Evolutionary conservation across 2,797 vertebrate genomes (phyloP), one percentile per base, ranked within the genome.

Genomic region (Cossypha caffra): DNA sequence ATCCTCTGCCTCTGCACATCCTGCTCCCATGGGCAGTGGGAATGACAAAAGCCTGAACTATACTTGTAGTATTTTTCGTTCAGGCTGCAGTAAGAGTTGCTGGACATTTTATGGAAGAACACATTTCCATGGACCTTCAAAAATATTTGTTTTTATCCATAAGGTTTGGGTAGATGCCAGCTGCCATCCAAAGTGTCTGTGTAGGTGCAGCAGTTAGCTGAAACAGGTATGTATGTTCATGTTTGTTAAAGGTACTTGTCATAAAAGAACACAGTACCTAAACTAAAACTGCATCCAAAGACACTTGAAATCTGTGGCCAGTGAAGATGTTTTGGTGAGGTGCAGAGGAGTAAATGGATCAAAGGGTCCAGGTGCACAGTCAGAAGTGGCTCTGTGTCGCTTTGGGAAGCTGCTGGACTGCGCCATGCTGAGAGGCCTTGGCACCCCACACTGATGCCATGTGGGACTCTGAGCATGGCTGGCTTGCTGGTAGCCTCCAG

Each of bases 1-100:
- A 76, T 91, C 73, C 47, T 90, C 57, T 91, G 93, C 91, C 88
- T 97, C 95, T 95, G 77, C 83, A 96, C 88, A 94, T 95, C 96
- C 96, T 96, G 90, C 83, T 96, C n/a, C 63, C 0, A 40, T 90
- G 71, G 90, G 83, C 90, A 95, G 86, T 93, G 91, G 86, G 91
- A 97, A 92, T 93, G 71, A 94, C 84, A 95, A 85, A 96, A 89
- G 42, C 58, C 68, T 74, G 50, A 87, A 79, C 57, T 82, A 6
- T 71, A 76, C 38, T 94, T 61, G 67, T 40, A 58, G 26, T 94
- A 91, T 89, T 96, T 96, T 95, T 94, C 92, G 74, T 62, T 28
- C 57, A 74, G 45, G 19, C 63, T 85, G 35, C 61, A 85, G 42
- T 50, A 77, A 92, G 78, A 73, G 72, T 47, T 89, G 51, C 80